Evolutionary conservation across 1,140 invertebrate species (phyloP), one percentile per base, ranked within the genome.

Genomic region (Magallana ariakensis): DNA sequence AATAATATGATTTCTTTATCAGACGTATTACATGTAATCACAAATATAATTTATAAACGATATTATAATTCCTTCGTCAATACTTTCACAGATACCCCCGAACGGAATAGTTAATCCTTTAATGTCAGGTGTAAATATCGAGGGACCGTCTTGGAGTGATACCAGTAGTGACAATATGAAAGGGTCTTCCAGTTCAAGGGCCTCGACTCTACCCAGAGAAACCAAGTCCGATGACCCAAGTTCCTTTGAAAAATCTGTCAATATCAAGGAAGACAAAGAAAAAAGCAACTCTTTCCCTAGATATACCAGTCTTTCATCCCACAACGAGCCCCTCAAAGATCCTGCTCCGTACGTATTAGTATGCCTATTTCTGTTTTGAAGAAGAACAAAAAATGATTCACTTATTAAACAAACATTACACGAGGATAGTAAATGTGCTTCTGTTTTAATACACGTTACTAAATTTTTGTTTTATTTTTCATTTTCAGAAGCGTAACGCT

Each of bases 151-250:
- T 19, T 86, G 88, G 87, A 91, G 89, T 53, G 89, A 89, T 33
- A 90, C 90, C 13, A 90, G 87, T 55, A 91, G 90, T 80, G 90
- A 91, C 75, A 91, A 90, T 80, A 91, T 91, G 82, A 90, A 91
- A 62, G 87, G 88, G 11, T 85, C 84, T 0, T 85, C 81, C 57
- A 84, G 85, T 22, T 88, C 87, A 54, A 83, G 85, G n/a, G 85
- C 87, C 11, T 88, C 87, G 80, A 88, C 87, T 80, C 66, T 88
- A 0, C 86, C 87, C 7, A 86, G 87, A 57, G 55, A 85, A n/a
- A 62, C 85, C 9, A 81, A 81, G 33, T 54, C 46, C 6, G 80
- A 81, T 16, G 80, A 81, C 9, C 46, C 46, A 7, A 54, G 7
- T 7, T 60, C 58, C 19, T 13, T n/a, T 58, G 58, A 33, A 15